Evolutionary conservation across 2,888 invertebrate genomes (phyloP).

Genomic region (Xestia xanthographa): DNA sequence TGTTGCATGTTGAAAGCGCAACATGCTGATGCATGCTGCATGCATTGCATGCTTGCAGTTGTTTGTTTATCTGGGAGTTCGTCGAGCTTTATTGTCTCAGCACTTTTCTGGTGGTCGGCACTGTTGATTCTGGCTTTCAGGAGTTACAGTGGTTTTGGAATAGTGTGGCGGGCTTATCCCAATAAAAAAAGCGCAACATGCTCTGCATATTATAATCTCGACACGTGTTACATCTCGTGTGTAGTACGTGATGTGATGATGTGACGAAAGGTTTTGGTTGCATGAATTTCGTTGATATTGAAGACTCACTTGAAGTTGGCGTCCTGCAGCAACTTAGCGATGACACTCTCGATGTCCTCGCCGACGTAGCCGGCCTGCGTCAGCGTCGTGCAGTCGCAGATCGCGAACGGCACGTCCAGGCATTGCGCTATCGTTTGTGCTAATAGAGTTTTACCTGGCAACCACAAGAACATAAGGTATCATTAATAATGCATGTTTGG

Average conservation of each 20-base stretch:
- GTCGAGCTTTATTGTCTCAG: too few species aligned
- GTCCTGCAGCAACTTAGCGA: slow-evolving; percentile 98
- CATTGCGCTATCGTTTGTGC: slow-evolving; percentile 99
- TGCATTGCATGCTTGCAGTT: too few species aligned
- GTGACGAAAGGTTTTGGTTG: too few species aligned
- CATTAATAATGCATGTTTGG: background rate
- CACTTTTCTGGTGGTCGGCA: too few species aligned
- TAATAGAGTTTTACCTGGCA: slow-evolving; percentile 97
- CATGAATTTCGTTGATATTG: too few species aligned
- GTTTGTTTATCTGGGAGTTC: too few species aligned
- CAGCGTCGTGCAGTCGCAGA: slow-evolving; percentile 99
- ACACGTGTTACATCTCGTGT: background rate
- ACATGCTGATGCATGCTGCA: background rate
- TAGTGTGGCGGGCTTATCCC: too few species aligned
- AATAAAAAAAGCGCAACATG: too few species aligned
- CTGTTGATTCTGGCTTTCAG: too few species aligned
- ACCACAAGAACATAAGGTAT: slow-evolving; percentile 1
- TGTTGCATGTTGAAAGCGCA: background rate
- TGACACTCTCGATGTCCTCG: slow-evolving; percentile 99
- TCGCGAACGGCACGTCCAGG: slow-evolving; percentile 99
- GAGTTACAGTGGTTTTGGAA: too few species aligned
- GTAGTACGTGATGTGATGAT: too few species aligned
- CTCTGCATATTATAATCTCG: background rate
- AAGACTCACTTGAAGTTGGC: slow-evolving; percentile 94
- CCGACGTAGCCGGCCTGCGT: slow-evolving; percentile 99